Evolutionary conservation across 2,113 vertebrate genomes (phyloP).

Genomic region (Indicator indicator): DNA sequence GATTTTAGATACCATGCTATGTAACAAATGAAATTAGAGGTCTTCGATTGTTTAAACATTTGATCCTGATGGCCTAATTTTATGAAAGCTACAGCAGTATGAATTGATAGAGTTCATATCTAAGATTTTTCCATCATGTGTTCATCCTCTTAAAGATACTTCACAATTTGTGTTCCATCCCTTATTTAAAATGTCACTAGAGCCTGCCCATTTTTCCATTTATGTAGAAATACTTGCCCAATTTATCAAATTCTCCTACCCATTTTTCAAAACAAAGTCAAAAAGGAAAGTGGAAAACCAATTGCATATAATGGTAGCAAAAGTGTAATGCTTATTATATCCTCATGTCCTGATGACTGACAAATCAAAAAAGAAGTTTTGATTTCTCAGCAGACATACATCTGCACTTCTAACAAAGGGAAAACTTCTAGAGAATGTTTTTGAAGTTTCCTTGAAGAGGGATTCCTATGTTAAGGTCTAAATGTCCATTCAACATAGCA

Average conservation of each 20-base stretch:
- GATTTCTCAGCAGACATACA: not conserved
- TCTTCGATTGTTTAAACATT: not conserved
- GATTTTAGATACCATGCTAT: not conserved
- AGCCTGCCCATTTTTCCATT: not conserved
- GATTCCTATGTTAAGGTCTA: not conserved
- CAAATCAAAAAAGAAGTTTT: slow-evolving; percentile 3
- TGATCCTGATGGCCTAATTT: not conserved
- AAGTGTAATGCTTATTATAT: not conserved
- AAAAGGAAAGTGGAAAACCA: not conserved
- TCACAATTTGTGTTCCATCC: not conserved
- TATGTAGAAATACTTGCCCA: not conserved
- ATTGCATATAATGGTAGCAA: not conserved
- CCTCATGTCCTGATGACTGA: not conserved
- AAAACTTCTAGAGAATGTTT: not conserved
- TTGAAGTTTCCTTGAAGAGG: not conserved
- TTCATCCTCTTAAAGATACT: not conserved
- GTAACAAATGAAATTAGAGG: not conserved
- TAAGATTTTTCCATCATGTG: not conserved
- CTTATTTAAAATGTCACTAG: not conserved
- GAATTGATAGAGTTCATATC: not conserved
- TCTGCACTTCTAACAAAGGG: not conserved
- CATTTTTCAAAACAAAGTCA: not conserved
- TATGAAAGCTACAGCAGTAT: not conserved
- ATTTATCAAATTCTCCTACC: not conserved
- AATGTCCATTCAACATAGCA: not conserved